Base-by-base conservation (phyloP, 2,888 invertebrate species). In the Heliconius hortense region DNA sequence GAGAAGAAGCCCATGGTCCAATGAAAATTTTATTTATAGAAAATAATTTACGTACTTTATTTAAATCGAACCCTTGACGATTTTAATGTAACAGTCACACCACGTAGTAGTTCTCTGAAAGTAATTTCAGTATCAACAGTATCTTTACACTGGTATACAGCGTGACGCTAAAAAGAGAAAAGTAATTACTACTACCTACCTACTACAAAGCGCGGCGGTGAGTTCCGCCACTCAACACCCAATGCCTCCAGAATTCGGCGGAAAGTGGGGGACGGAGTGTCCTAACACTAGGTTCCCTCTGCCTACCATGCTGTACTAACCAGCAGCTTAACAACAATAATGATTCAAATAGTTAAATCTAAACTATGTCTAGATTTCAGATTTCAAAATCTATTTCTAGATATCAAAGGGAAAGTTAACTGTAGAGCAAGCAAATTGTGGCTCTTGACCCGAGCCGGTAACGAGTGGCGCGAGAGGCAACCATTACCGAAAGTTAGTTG, bases 401-500 rank as follows among this genome's bases (percentile, higher is more conserved):
- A 68, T 21, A 13, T 31, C 28, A 28, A 68, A 48, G 13, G 10
- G 31, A 31, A 35, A 56, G 24, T 56, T 15, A 56, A 35, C 31
- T 7, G 15, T 53, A 53, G 28, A 53, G 43, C 28, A 56, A 35
- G 18, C 35, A 69, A 69, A 69, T 69, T 69, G 69, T 69, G 13
- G 31, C 73, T 39, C 76, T 76, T 70, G 76, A 76, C 73, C 74
- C 39, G 62, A 35, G 59, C 39, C 60, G 72, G 67, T 76, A 72
- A 48, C 70, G 75, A 69, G 69, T 8, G 31, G 56, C 21, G 68
- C n/a, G 15, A 69, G 28, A 56, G 68, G 53, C 18, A n/a, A 35
- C 56, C 56, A 31, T 69, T 69, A 69, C 69, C 56, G 13, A 69
- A 69, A 69, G 31, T 69, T 53, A 15, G 21, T 26, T 69, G 48